Evolutionary conservation across 1,140 invertebrate species (phyloP), one percentile per base, ranked within the genome.

Genomic region (Drosophila orena): DNA sequence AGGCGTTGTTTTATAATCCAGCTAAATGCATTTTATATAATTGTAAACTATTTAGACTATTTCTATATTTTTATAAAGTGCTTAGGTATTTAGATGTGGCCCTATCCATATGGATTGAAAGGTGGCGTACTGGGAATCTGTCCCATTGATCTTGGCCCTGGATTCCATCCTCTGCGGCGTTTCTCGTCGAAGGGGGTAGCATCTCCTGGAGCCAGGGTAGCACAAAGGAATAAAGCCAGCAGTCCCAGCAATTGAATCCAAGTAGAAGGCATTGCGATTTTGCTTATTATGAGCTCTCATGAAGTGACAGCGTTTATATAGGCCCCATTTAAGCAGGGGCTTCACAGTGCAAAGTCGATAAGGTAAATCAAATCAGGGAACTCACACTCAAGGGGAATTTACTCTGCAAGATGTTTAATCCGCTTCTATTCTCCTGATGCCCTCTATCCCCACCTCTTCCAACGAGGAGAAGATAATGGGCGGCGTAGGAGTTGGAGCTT

Each of bases 81-180:
- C 7, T 30, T 10, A 30, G 30, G 8, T 30, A 30, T 15, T 61
- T 42, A 11, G 3, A 11, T 8, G 6, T 0, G 3, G 1, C 14
- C 34, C 50, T 49, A 70, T 50, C 83, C 89, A 38, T 91, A 14
- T 1, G 89, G 89, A 89, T 91, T 91, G 46, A 91, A 91, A 3
- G 89, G 89, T 15, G 89, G 89, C 20, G 84, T 91, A 10, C 59
- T 44, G 11, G 77, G 84, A 15, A 91, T 61, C 5, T 46, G 24
- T 0, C 64, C 64, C 20, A 70, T 50, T 46, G 55, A 14, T 55
- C 64, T 30, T 54, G 15, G 58, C 5, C 30, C 17, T 8, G n/a
- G n/a, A 10, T 44, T 59, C 17, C 64, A 66, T 11, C 35, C 24
- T 15, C 46, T 59, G 17, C 15, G 15, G 22, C 76, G 78, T 11